Evolutionary conservation across 1,140 invertebrate genomes (phyloP), one percentile per base, ranked within the genome.

Genomic region (Sesamia nonagrioides): DNA sequence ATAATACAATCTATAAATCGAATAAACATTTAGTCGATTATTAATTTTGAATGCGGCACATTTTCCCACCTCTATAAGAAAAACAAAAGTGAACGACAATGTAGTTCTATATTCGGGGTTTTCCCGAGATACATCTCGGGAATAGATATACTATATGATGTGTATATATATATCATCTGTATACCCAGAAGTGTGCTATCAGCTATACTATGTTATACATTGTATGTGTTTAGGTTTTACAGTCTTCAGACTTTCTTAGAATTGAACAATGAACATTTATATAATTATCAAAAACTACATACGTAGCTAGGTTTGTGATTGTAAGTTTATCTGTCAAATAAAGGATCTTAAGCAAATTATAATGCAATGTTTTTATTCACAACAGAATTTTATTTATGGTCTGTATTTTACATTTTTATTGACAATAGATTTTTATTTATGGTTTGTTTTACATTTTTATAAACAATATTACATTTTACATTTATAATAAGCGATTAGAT

Each of bases 21-120:
- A 60, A 13, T 60, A 15, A 15, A 60, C 56, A 5, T 60, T 60
- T 60, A 60, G 58, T 60, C 58, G 58, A 60, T 60, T 60, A 60
- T 35, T 60, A 35, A 60, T 35, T 37, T 60, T 13, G 58, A 60
- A n/a, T 60, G 58, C 58, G 15, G 2, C 18, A 54, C 56, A 60
- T 15, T 56, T 56, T 27, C 56, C 21, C 56, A 60, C 35, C 56
- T 6, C 56, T 60, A 60, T 6, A 58, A 21, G 9, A 21, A 58
- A 58, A 60, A 5, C 27, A 27, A 35, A 33, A 60, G 33, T 0
- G 13, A 33, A 21, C 21, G 5, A 5, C 6, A 6, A 15, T 35
- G 18, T 27, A 21, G 6, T 15, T 2, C 27, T 35, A 5, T 60
- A 27, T 27, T 35, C 56, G 56, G 56, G 56, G 13, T 15, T 21